phyloP scores from a whole-genome alignment of 2,797 vertebrate species.

The Chromobotia macracanthus region DNA sequence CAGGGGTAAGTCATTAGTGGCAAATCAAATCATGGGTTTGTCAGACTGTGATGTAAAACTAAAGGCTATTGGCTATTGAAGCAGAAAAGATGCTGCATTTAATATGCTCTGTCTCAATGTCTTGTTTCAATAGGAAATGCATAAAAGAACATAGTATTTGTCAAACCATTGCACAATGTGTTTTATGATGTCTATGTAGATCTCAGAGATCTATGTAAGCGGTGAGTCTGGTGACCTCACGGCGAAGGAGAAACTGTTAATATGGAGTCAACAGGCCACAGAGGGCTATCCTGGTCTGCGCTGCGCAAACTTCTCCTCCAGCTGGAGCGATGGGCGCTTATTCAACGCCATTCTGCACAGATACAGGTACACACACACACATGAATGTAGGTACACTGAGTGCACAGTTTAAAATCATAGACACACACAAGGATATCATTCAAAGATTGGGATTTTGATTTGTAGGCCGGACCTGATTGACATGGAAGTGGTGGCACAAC shows the following conservation, averaged over 20 bases:
- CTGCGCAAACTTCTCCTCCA: slow-evolving; percentile 94
- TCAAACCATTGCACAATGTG: not conserved
- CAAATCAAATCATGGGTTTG: not conserved
- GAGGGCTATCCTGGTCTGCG: slow-evolving; percentile 91
- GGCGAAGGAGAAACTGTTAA: slow-evolving; percentile 95
- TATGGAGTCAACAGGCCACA: slow-evolving; percentile 95
- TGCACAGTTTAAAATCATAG: not conserved
- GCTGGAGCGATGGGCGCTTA: slow-evolving; percentile 95
- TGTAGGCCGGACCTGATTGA: slow-evolving; percentile 95
- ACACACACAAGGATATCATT: not conserved
- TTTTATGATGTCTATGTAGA: slow-evolving; percentile 72
- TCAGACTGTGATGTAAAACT: too few species aligned
- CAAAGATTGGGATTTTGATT: not conserved
- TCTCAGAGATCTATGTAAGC: slow-evolving; percentile 98
- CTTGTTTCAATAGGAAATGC: not conserved
- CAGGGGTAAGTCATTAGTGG: not conserved
- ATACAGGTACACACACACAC: slow-evolving; percentile 82
- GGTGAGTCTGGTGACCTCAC: slow-evolving; percentile 96
- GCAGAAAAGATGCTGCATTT: too few species aligned
- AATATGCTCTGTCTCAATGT: not conserved
- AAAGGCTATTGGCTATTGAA: too few species aligned
- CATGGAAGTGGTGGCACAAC: slow-evolving; percentile 90
- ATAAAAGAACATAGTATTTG: not conserved
- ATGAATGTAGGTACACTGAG: not conserved
- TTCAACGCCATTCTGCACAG: slow-evolving; percentile 97